Evolutionary conservation across 1,140 invertebrate species (phyloP).

Genomic region (Pseudobourletiella spinata): DNA sequence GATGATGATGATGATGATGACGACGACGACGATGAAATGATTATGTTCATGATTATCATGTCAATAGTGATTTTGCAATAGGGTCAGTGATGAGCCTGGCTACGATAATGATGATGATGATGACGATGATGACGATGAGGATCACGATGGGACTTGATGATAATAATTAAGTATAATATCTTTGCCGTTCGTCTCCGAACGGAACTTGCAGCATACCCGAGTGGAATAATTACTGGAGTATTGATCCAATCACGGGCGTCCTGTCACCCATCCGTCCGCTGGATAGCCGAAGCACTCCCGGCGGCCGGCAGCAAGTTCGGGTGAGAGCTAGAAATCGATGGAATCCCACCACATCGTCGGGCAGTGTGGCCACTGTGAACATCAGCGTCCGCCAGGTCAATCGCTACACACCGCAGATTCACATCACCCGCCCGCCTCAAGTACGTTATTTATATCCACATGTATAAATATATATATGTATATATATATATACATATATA

Average conservation of each 20-base stretch:
- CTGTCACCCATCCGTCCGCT: constrained; percentile 73
- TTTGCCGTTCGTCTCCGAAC: no score
- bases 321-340: constrained; percentile 34
- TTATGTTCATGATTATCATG: no score
- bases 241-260: constrained; percentile 75
- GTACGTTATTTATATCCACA: constrained; percentile 11
- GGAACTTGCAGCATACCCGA: constrained; percentile 33
- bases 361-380: constrained; percentile 61
- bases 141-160: not conserved
- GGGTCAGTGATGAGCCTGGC: no score
- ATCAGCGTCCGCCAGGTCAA: constrained; percentile 78
- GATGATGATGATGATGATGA: no score
- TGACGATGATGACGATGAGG: no score
- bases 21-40: no score
- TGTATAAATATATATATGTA: no score
- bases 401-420: constrained; percentile 72
- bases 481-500: no score
- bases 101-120: no score
- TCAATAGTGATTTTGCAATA: no score
- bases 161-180: not conserved
- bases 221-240: constrained; percentile 29
- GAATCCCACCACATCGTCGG: constrained; percentile 39
- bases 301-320: constrained; percentile 40
- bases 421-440: constrained; percentile 45
- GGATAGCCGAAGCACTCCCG: constrained; percentile 53